Evolutionary conservation across 2,797 vertebrate species (phyloP).

Genomic region (Melanotaenia boesemani): DNA sequence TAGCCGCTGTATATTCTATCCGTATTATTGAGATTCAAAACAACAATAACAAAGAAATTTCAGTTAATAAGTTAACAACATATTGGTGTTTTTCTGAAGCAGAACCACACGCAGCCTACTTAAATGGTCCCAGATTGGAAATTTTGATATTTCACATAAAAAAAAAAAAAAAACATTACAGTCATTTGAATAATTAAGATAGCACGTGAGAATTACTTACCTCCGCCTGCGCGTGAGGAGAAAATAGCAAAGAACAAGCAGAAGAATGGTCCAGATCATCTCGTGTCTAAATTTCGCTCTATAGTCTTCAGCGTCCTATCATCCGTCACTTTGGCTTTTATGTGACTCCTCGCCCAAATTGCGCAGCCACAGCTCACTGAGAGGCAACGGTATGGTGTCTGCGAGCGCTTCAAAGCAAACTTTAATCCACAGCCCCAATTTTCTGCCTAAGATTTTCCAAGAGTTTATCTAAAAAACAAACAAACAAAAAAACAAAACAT

Average conservation of each 20-base stretch:
- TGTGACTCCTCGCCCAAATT: background rate
- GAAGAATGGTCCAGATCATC: conserved; percentile 78
- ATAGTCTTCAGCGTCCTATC: background rate
- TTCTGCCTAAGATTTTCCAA: too few species aligned
- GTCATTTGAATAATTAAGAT: background rate
- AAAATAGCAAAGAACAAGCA: conserved; percentile 72
- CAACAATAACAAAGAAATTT: too few species aligned
- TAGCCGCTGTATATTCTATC: background rate
- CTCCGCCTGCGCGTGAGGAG: conserved; percentile 73
- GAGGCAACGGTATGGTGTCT: too few species aligned
- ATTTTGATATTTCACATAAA: background rate
- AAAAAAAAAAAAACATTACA: too few species aligned
- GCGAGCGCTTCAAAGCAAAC: too few species aligned
- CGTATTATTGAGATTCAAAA: background rate
- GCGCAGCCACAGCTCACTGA: background rate
- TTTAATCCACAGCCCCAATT: too few species aligned
- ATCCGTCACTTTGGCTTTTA: background rate
- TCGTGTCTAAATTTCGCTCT: conserved; percentile 17
- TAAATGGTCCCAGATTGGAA: too few species aligned
- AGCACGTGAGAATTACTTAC: conserved; percentile 51
- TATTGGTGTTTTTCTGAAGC: too few species aligned
- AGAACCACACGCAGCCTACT: too few species aligned
- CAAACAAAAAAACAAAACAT: too few species aligned
- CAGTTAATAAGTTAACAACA: too few species aligned
- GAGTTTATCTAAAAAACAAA: too few species aligned